Percentiles rank a stretch among this genome's conserved stretches.
Conservation (phyloP, 2,113 vertebrate genomes). For the Pomatorhinus ruficollis region DNA sequence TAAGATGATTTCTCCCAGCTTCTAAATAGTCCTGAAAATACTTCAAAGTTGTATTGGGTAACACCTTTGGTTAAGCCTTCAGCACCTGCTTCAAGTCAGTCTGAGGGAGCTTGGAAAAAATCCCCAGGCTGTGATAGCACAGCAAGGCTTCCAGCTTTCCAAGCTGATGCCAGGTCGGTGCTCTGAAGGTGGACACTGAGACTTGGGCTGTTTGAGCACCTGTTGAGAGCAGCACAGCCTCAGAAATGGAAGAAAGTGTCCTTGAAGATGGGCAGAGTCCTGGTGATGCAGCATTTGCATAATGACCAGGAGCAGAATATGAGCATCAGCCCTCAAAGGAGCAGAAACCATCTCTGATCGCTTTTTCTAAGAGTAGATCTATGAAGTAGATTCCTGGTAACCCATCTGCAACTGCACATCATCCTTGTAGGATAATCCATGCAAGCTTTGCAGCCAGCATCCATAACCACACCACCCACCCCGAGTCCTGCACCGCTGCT, state of each 20-base stretch:
- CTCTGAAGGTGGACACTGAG: not conserved
- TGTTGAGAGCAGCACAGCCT: not conserved
- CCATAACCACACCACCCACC: not conserved
- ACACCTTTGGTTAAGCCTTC: not conserved
- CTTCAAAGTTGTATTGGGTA: not conserved
- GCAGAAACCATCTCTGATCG: not conserved
- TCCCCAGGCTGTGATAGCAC: accelerated
- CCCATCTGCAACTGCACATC: not conserved
- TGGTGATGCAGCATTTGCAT: not conserved
- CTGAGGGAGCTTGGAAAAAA: not conserved
- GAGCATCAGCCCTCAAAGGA: not conserved
- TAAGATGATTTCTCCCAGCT: not conserved
- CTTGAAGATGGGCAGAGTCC: not conserved
- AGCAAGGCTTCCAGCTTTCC: not conserved
- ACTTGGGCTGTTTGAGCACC: not conserved
- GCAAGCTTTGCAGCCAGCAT: not conserved
- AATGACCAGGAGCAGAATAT: not conserved
- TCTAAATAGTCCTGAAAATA: not conserved
- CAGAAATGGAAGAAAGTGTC: not conserved
- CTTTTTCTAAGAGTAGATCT: not conserved
- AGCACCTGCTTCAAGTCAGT: not conserved
- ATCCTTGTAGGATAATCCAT: not conserved
- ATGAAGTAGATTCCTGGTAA: not conserved
- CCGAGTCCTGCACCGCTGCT: not conserved
- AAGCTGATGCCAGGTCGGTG: not conserved